Conservation (phyloP, 1,140 invertebrate genomes). For the Cyphomyrmex costatus region DNA sequence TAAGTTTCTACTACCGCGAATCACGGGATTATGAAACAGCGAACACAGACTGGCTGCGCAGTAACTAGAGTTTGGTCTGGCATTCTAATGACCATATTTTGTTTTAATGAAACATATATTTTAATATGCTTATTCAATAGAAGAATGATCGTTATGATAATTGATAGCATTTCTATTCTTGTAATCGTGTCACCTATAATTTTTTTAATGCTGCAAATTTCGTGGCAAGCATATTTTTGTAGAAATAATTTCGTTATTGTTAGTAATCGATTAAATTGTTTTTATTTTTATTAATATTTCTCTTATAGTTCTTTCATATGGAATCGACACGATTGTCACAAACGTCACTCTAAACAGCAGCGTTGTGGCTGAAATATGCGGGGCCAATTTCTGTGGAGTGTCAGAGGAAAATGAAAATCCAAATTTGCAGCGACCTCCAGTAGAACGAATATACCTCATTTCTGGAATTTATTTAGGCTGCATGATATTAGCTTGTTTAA, state of each 20-base stretch:
- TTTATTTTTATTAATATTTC: slow-evolving; percentile 9
- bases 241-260: background rate
- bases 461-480: slow-evolving; percentile 94
- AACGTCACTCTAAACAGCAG: slow-evolving; percentile 79
- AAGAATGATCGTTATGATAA: background rate
- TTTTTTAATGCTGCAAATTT: background rate
- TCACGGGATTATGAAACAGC: slow-evolving; percentile 26
- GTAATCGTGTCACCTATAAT: background rate
- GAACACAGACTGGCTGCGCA: background rate
- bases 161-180: background rate
- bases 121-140: background rate
- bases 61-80: background rate
- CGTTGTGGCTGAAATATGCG: slow-evolving; percentile 88
- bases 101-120: slow-evolving; percentile 16
- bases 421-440: slow-evolving; percentile 90
- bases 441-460: slow-evolving; percentile 92
- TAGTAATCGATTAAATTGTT: background rate
- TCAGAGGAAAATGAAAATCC: slow-evolving; percentile 87
- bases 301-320: slow-evolving; percentile 83
- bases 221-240: background rate
- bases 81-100: slow-evolving; percentile 49
- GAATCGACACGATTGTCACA: slow-evolving; percentile 72
- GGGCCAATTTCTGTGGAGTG: slow-evolving; percentile 91
- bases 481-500: slow-evolving; percentile 91
- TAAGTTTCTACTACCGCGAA: slow-evolving; percentile 7